Evolutionary conservation across 2,888 invertebrate species (phyloP).

Genomic region (Megamerina dolium): DNA sequence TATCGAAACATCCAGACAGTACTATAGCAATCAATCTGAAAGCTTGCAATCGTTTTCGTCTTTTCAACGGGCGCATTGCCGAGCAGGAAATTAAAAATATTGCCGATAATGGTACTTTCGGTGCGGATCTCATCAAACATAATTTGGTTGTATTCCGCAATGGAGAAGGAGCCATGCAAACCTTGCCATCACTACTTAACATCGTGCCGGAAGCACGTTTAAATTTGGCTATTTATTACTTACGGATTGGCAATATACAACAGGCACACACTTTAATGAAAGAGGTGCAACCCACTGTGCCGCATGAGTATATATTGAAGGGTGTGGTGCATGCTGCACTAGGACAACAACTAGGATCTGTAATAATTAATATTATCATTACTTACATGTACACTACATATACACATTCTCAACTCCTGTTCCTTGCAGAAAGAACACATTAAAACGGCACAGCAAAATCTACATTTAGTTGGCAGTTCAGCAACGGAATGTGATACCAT

Average conservation of each 20-base stretch:
- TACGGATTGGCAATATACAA: constrained; percentile 79
- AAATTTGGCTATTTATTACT: constrained; percentile 90
- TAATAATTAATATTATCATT: constrained; percentile 42
- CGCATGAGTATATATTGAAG: constrained; percentile 93
- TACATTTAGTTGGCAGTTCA: constrained; percentile 93
- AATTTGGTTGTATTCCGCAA: constrained; percentile 91
- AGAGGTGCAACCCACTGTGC: constrained; percentile 86
- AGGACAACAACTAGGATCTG: constrained; percentile 87
- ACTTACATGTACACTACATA: constrained; percentile 7
- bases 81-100: constrained; percentile 84
- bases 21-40: constrained; percentile 93
- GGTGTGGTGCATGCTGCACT: constrained; percentile 92
- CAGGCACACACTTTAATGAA: constrained; percentile 87
- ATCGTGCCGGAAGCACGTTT: constrained; percentile 94
- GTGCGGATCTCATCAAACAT: constrained; percentile 88
- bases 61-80: constrained; percentile 92
- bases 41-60: constrained; percentile 64
- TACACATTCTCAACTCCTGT: neutral
- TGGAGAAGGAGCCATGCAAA: constrained; percentile 89
- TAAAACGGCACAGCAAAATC: constrained; percentile 92
- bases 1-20: constrained; percentile 87
- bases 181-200: constrained; percentile 83
- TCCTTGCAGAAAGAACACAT: constrained; percentile 79
- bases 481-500: constrained; percentile 97
- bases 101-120: constrained; percentile 71